Conservation (phyloP, 2,797 vertebrate genomes). For the Anguilla obscura region DNA sequence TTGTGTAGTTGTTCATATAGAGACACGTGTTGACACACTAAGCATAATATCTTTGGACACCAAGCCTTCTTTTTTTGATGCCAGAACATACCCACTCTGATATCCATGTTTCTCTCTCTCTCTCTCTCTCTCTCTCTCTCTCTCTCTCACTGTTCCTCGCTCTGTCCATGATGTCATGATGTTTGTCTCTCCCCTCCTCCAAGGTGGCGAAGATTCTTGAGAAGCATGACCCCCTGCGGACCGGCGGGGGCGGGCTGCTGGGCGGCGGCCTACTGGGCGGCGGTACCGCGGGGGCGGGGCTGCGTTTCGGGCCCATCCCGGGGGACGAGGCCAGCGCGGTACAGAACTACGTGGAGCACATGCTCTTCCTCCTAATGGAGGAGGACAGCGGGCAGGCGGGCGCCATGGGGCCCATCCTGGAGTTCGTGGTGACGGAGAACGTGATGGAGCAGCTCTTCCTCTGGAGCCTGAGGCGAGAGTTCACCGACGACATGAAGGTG, state of each 20-base stretch:
- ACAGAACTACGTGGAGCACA: slow-evolving; percentile 98
- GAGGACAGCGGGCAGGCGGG: slow-evolving; percentile 83
- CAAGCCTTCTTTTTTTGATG: not conserved
- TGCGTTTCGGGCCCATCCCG: slow-evolving; percentile 74
- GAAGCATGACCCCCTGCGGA: slow-evolving; percentile 92
- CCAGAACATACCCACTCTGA: not conserved
- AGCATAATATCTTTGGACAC: not conserved
- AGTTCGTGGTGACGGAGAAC: slow-evolving; percentile 96
- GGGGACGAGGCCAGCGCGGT: slow-evolving; percentile 92
- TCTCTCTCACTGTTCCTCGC: not conserved
- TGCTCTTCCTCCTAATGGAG: slow-evolving; percentile 93
- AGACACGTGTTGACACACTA: not conserved
- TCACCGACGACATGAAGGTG: slow-evolving; percentile 94
- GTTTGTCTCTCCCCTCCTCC: slow-evolving; percentile 24
- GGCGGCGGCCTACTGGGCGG: not conserved
- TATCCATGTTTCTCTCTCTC: not conserved
- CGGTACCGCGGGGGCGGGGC: slow-evolving; percentile 29
- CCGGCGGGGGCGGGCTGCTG: slow-evolving; percentile 57
- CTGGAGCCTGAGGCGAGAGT: slow-evolving; percentile 92
- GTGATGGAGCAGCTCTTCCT: slow-evolving; percentile 99
- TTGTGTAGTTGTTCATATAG: not conserved
- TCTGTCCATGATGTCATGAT: not conserved
- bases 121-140: slow-evolving; percentile 15
- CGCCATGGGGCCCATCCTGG: slow-evolving; percentile 96
- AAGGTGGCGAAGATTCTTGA: slow-evolving; percentile 97